Evolutionary conservation across 2,113 vertebrate species (phyloP).

Genomic region (Mesembrinibis cayennensis): DNA sequence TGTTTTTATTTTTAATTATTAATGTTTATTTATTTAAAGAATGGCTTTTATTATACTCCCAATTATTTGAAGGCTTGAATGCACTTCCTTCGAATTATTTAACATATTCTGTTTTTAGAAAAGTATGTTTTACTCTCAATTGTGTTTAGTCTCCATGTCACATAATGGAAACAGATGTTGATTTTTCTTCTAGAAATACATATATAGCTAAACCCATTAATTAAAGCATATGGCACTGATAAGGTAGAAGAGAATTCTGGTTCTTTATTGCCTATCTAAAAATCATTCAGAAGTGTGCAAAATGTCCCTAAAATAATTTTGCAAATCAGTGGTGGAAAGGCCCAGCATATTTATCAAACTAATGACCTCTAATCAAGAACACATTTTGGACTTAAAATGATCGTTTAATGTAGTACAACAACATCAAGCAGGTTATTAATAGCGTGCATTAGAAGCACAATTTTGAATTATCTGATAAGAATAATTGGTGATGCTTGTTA

Average conservation of each 20-base stretch:
- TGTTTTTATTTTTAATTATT: not conserved
- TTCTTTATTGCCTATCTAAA: not conserved
- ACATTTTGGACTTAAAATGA: not conserved
- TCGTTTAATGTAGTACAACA: not conserved
- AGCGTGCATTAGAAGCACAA: not conserved
- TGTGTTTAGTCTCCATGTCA: not conserved
- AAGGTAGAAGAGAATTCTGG: not conserved
- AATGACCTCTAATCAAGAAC: slow-evolving; percentile 16
- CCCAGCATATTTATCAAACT: not conserved
- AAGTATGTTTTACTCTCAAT: not conserved
- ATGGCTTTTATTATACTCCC: not conserved
- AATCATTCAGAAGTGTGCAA: not conserved
- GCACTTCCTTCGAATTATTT: not conserved
- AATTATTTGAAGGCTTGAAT: not conserved
- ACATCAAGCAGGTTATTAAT: slow-evolving; percentile 25
- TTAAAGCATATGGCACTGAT: not conserved
- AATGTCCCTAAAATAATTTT: not conserved
- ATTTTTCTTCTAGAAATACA: not conserved
- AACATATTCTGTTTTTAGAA: not conserved
- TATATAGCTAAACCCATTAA: not conserved
- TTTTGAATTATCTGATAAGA: slow-evolving; percentile 43
- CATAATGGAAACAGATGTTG: not conserved
- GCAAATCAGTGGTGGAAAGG: not conserved
- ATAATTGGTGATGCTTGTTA: slow-evolving; percentile 31
- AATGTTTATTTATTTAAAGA: not conserved